Base-by-base conservation (phyloP, 1,140 invertebrate genomes). In the Aphidius ervi region DNA sequence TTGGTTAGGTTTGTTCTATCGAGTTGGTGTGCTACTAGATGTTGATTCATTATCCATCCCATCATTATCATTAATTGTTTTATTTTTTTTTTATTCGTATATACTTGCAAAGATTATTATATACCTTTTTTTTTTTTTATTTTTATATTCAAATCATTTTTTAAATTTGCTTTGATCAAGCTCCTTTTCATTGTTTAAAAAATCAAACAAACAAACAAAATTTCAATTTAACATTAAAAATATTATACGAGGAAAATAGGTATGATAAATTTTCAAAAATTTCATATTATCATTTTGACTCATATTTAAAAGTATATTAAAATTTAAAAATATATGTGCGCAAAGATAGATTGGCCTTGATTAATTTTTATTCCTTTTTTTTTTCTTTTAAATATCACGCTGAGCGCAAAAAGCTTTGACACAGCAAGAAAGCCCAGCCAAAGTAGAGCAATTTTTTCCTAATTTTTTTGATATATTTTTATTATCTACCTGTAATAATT, bases 1-100 rank as follows among this genome's bases (percentile, higher is more conserved):
- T 83, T 84, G 83, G 83, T 84, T 84, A 82, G 83, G 83, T 79
- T 79, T 81, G 77, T 79, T 81, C 70, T 81, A 81, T 81, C 77
- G 78, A 81, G 77, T 81, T 81, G 78, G 78, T 81, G 77, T 81
- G 78, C 77, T 79, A 79, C 78, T 74, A 76, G 74, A 79, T 81
- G 75, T 78, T 71, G 70, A 75, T 61, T 76, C 75, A 75, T 74
- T 70, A 70, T 68, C 63, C 63, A 65, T 63, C 60, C 61, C 40
- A 47, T 43, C 61, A 62, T 64, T 64, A 68, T 31, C 23, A 31
- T 59, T 59, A 64, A 31, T 31, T 31, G 23, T 31, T 20, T 56
- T 45, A 16, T 16, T 39, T 7, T 41, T 47, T 31, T 58, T 41
- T 37, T 47, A 48, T 48, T 48, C 20, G n/a, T 48, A n/a, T 48